Base-by-base conservation (phyloP, 1,140 invertebrate genomes). In the Elymnias hypermnestra region DNA sequence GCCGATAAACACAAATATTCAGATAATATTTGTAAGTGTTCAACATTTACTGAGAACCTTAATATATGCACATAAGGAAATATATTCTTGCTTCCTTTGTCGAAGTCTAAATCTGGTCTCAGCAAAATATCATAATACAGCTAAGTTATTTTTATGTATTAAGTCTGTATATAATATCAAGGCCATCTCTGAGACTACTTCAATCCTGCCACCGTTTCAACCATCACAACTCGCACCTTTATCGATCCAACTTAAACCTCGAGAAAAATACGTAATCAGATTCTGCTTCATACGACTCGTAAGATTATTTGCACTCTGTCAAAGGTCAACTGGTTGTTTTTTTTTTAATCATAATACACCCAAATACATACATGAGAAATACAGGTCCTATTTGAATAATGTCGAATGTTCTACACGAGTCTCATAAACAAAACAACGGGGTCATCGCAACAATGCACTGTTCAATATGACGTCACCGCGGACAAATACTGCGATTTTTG, bases 371-470 rank as follows among this genome's bases (percentile, higher is more conserved):
- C 14, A 5, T 33, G 4, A 26, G 33, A 33, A 33, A 29, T 19
- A n/a, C 13, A 42, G 26, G 28, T 41, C 38, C 14, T n/a, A 18
- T 43, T 45, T 36, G 10, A 29, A 42, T 38, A 21, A 38, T 29
- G 23, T 36, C 14, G 5, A 47, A 55, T 47, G 45, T 41, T 48
- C 17, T 33, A 55, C 47, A 56, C 50, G 49, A 56, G 51, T 55
- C 42, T 35, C 19, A 52, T 48, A 54, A 63, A 53, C 48, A 46
- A 44, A 44, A 56, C 46, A 43, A 47, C 43, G 48, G 47, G 59
- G 57, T 68, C 59, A 68, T 58, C 51, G 48, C 50, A 51, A 63
- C 49, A 52, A 61, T 58, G 52, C 53, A 40, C 53, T 42, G 53
- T 58, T 57, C 36, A 40, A 36, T 15, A 13, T 55, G 50, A 54